phyloP scores from a whole-genome alignment of 2,888 invertebrate genomes.

The Ichneumon xanthorius region DNA sequence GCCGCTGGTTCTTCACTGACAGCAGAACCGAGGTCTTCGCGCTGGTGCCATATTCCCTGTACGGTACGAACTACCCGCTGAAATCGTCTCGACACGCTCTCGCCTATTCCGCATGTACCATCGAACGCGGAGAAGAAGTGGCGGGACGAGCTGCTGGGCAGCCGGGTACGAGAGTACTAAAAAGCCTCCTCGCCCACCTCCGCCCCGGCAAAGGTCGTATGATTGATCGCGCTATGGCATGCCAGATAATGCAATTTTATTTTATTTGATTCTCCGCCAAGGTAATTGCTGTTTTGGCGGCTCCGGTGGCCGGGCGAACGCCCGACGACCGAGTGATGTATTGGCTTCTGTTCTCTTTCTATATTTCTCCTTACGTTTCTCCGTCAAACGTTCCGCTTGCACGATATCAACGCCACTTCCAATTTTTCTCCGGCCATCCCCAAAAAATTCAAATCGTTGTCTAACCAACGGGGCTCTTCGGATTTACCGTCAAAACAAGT shows the following conservation, averaged over 20 bases:
- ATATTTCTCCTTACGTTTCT: conserved; percentile 64
- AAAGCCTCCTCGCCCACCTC: conserved; percentile 65
- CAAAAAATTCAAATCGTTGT: conserved; percentile 22
- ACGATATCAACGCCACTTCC: conserved; percentile 52
- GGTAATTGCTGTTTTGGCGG: conserved; percentile 84
- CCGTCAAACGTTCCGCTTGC: conserved; percentile 53
- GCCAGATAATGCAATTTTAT: conserved; percentile 85
- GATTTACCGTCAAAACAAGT: conserved; percentile 8
- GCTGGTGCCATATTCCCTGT: conserved; percentile 13
- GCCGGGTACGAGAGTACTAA: conserved; percentile 42
- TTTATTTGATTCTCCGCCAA: conserved; percentile 83
- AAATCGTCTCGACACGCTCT: conserved; percentile 41
- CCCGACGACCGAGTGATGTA: conserved; percentile 81
- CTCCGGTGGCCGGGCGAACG: conserved; percentile 78
- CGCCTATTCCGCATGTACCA: conserved; percentile 38
- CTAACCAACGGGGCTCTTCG: background rate
- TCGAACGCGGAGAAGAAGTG: conserved; percentile 41
- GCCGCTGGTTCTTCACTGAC: conserved; percentile 49
- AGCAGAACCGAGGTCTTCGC: conserved; percentile 51
- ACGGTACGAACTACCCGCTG: background rate
- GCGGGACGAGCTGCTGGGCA: conserved; percentile 41
- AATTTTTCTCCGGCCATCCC: conserved; percentile 16
- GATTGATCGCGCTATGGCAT: conserved; percentile 84
- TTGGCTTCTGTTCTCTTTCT: conserved; percentile 78
- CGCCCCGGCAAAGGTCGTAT: conserved; percentile 77